Percentiles rank a stretch among this genome's conserved stretches.
Evolutionary conservation across 2,797 vertebrate genomes (phyloP).

Genomic region (Sciaenops ocellatus): DNA sequence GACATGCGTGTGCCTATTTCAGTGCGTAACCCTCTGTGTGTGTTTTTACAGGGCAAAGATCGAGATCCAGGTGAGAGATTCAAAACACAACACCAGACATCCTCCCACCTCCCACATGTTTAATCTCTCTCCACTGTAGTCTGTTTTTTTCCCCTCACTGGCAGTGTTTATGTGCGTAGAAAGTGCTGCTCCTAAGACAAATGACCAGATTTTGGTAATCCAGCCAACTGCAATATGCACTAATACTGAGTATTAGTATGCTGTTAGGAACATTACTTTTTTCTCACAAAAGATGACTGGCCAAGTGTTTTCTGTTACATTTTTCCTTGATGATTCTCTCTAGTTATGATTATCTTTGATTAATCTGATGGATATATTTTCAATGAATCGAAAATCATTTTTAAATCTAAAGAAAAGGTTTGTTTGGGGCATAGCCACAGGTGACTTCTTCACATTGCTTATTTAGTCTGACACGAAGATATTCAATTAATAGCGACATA

Average conservation of each 20-base stretch:
- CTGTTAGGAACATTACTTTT: neutral
- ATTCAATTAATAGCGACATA: too few relatives aligned
- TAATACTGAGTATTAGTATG: neutral
- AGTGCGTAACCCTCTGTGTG: slow-evolving; percentile 34
- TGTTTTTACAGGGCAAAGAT: slow-evolving; percentile 75
- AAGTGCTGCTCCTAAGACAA: slow-evolving; percentile 4
- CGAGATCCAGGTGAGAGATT: slow-evolving; percentile 81
- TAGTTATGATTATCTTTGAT: neutral
- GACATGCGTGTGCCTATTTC: neutral
- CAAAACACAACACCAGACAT: slow-evolving; percentile 14
- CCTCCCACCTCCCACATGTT: neutral
- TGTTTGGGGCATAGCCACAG: neutral
- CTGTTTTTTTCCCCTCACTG: neutral
- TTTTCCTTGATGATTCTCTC: neutral
- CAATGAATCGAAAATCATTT: too few relatives aligned
- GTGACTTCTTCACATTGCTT: neutral
- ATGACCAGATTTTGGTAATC: neutral
- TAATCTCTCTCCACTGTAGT: neutral
- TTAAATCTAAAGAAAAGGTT: too few relatives aligned
- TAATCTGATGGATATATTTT: neutral
- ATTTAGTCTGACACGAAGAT: neutral
- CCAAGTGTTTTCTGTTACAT: neutral
- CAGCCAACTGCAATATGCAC: slow-evolving; percentile 1
- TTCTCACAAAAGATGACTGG: neutral
- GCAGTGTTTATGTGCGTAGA: slow-evolving; percentile 8